Evolutionary conservation across 1,140 invertebrate genomes (phyloP), one percentile per base, ranked within the genome.

Genomic region (Periplaneta americana): DNA sequence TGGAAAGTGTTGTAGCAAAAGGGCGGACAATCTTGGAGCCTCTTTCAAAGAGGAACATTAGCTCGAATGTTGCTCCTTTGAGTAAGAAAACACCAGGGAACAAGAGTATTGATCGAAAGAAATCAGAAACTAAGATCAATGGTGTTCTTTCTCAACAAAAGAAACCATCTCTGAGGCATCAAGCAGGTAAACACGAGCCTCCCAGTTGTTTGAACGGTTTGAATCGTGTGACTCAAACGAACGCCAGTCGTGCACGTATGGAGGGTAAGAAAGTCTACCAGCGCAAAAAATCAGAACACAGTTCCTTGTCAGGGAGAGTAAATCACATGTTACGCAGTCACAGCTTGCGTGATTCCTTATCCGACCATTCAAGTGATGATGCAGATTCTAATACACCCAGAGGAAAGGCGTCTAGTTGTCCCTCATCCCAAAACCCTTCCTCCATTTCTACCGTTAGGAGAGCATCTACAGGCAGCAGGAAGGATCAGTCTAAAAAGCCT

Each of bases 51-150:
- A 66, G 48, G 48, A 66, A n/a, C 22, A 66, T 1, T 66, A 66
- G 48, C 28, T 66, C 48, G 28, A 66, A 66, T 66, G 48, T 66
- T 2, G 13, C 48, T 66, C 48, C 48, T 11, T 22, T 66, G 35
- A 74, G 80, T 35, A 89, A 88, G 74, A 89, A 88, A 79, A 33
- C 75, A 2, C 17, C 78, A 0, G 81, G 48, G 0, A 87, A 82
- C 34, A 82, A 84, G 34, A 87, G 87, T 74, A 80, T 82, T 31
- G 80, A 81, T 4, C 81, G 82, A 34, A 88, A 88, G 82, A n/a
- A 81, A 6, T 87, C 88, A 39, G 85, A 88, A 37, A 86, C 35
- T 77, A 81, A 83, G 48, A 66, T 66, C 48, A 66, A 66, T 5
- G 48, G 48, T 8, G 5, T 28, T n/a, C 22, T 66, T 28, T 66